Percentiles rank a stretch among this genome's conserved stretches.
Evolutionary conservation across 2,888 invertebrate genomes (phyloP).

Genomic region (Epistrophella euchroma): DNA sequence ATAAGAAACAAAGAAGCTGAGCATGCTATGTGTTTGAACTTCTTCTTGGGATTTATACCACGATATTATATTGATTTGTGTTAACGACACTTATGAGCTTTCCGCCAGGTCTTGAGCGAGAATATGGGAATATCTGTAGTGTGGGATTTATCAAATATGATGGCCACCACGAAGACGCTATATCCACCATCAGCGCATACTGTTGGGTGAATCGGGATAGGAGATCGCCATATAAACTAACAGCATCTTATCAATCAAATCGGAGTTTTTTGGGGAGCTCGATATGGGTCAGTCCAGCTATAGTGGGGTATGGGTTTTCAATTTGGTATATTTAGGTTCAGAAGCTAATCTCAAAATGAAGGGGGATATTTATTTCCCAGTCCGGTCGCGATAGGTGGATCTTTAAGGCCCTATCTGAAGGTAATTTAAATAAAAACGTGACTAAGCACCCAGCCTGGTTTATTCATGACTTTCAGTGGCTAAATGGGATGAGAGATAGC

Average conservation of each 20-base stretch:
- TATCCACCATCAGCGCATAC: background rate
- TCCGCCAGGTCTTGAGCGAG: conserved; percentile 16
- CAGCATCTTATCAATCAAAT: conserved; percentile 73
- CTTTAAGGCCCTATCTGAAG: conserved; percentile 20
- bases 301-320: conserved; percentile 11
- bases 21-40: background rate
- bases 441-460: conserved; percentile 37
- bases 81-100: conserved; percentile 63
- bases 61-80: conserved; percentile 63
- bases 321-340: conserved; percentile 37
- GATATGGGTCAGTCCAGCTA: conserved; percentile 14
- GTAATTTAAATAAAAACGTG: conserved; percentile 53
- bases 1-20: conserved; percentile 19
- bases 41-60: conserved; percentile 34
- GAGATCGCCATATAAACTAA: conserved; percentile 67
- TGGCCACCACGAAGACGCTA: conserved; percentile 62
- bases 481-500: conserved; percentile 31
- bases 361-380: conserved; percentile 50
- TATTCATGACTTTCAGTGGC: conserved; percentile 20
- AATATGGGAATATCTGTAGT: conserved; percentile 1
- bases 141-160: conserved; percentile 58
- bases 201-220: conserved; percentile 32
- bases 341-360: conserved; percentile 58
- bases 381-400: conserved; percentile 19
- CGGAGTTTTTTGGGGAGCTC: conserved; percentile 2